Conservation (phyloP, 2,113 vertebrate genomes). For the Aspidoscelis tigris region DNA sequence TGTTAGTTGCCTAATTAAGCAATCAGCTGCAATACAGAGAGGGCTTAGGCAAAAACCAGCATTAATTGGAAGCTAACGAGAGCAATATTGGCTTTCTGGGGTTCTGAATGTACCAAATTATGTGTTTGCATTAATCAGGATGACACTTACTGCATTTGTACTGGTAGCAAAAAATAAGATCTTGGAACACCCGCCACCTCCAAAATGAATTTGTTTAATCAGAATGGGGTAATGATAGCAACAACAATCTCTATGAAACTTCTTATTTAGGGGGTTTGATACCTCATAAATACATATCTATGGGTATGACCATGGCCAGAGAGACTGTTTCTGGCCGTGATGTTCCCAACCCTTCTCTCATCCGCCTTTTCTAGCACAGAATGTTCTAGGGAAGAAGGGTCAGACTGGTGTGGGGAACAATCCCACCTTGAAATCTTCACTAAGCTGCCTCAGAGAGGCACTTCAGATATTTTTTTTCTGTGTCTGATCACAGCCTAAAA, state of each 20-base stretch:
- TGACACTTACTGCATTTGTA: background rate
- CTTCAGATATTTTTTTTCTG: no score
- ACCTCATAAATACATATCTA: background rate
- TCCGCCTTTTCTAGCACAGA: no score
- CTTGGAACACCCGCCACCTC: background rate
- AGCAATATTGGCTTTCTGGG: background rate
- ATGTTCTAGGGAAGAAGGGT: no score
- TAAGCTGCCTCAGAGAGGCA: no score
- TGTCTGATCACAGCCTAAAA: no score
- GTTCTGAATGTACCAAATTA: background rate
- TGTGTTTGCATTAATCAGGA: background rate
- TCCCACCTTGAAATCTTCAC: no score
- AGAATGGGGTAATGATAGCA: background rate
- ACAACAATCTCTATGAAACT: background rate
- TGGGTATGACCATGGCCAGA: no score
- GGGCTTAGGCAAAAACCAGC: background rate
- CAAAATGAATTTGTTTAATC: background rate
- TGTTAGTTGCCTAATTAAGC: constrained; percentile 9
- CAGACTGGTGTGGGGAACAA: no score
- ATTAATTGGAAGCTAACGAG: constrained; percentile 12
- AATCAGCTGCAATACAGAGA: background rate
- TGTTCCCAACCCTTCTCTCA: no score
- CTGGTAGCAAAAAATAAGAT: background rate
- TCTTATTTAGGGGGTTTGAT: background rate
- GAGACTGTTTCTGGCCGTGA: no score